These are phyloP conservation scores for Trissonchulus latispiculum DNA, from an alignment of 2,888 invertebrate genomes.

Conservation along the genomic window DNA sequence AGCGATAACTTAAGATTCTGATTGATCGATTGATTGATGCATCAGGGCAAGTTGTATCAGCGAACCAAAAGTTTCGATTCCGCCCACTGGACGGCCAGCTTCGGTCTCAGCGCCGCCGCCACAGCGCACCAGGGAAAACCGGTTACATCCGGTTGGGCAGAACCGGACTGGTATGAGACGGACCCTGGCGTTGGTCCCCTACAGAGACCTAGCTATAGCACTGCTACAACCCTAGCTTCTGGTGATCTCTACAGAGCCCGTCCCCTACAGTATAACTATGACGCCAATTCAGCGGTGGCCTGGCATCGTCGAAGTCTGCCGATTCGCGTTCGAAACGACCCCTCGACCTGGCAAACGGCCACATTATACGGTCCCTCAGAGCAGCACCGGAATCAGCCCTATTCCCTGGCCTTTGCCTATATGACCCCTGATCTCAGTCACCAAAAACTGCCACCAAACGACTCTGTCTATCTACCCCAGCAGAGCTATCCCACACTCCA, in stretches of 20 bases:
- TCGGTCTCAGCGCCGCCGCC: background rate
- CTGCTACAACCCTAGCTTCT: too few species aligned
- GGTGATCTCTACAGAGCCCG: background rate
- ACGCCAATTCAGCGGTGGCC: slow-evolving; percentile 17
- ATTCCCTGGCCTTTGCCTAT: background rate
- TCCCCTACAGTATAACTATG: background rate
- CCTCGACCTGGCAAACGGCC: background rate
- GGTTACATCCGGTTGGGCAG: too few species aligned
- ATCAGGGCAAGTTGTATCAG: background rate
- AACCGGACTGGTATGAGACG: too few species aligned
- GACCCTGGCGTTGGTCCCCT: too few species aligned
- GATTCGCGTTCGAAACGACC: slow-evolving; percentile 3
- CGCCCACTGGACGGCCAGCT: background rate
- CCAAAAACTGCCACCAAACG: too few species aligned
- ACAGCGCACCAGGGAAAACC: background rate
- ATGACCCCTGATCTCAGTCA: background rate
- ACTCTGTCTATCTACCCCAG: too few species aligned
- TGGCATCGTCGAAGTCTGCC: slow-evolving; percentile 17
- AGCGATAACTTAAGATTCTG: too few species aligned
- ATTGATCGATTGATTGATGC: too few species aligned
- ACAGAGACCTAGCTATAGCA: too few species aligned
- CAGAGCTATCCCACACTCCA: too few species aligned
- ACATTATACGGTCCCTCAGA: background rate
- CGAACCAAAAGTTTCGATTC: background rate
- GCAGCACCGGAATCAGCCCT: background rate